Conservation (phyloP, 1,140 invertebrate species). For the Trachelipus rathkii region DNA sequence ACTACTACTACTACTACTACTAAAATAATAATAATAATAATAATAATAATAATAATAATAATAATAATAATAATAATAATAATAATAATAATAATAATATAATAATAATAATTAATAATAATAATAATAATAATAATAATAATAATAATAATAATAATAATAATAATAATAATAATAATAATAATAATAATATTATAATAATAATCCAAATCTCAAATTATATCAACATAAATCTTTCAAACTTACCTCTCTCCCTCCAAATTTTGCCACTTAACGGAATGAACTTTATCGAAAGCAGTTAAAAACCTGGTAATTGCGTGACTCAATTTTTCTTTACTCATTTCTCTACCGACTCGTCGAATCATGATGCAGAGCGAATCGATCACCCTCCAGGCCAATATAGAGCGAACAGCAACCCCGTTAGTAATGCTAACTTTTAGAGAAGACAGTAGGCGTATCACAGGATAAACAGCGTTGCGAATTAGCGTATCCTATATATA, state of each 20-base stretch:
- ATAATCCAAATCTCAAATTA: no score
- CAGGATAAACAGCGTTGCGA: conserved; percentile 71
- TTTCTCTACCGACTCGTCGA: conserved; percentile 70
- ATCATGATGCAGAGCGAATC: conserved; percentile 74
- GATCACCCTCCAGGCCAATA: conserved; percentile 72
- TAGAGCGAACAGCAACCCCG: conserved; percentile 65
- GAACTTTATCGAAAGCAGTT: conserved; percentile 77
- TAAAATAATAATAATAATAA: no score
- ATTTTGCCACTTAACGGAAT: conserved; percentile 52
- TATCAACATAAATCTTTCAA: no score
- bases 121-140: no score
- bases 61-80: no score
- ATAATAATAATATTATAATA: no score
- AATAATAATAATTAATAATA: no score
- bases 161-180: no score
- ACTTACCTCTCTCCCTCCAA: conserved; percentile 70
- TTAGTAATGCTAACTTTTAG: conserved; percentile 71
- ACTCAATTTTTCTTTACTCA: conserved; percentile 73
- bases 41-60: no score
- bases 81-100: no score
- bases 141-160: no score
- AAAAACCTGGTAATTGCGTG: conserved; percentile 71
- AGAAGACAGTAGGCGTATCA: conserved; percentile 54
- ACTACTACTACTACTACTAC: no score
- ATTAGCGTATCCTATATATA: conserved; percentile 62